Evolutionary conservation across 2,797 vertebrate species (phyloP), one percentile per base, ranked within the genome.

Genomic region (Melanotaenia maccullochi): DNA sequence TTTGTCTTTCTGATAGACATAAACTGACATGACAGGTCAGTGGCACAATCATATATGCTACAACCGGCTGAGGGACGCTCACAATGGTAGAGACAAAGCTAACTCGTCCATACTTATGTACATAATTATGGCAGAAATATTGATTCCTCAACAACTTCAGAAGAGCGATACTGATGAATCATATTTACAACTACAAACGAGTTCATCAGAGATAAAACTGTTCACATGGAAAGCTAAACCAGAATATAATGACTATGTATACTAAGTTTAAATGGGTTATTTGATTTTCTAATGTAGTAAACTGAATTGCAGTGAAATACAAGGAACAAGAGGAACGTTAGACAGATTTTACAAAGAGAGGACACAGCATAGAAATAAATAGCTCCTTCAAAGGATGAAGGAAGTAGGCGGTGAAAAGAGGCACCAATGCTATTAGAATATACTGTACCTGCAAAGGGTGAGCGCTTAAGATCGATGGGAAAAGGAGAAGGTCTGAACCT

Each of bases 401-500:
- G 24, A 9, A 44, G 24, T 9, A 44, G 9, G 59, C 42, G 24
- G 13, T 5, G 60, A 2, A 72, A 35, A 60, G 30, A 16, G 22
- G 42, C 22, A 40, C 33, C 0, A 2, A 66, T 30, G 12, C 4
- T 40, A 14, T 52, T n/a, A 24, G n/a, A 51, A 11, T 51, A 22
- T 3, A n/a, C 6, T 49, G 8, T 49, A 49, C 18, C 30, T 71
- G 69, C 44, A 20, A 73, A 64, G 36, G 52, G 4, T 35, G 4
- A 55, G 2, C 12, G 51, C 40, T 60, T 16, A 58, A 14, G n/a
- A 54, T 13, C 36, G 24, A 20, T 57, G 75, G 75, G 47, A 60
- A 42, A 28, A 36, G 13, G 55, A 57, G 25, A 3, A 44, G 38
- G 60, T 20, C 25, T 81, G 33, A 75, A 73, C 0, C 40, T 90